Base-by-base conservation (phyloP, 2,888 invertebrate species). In the Stenichneumon culpator region DNA sequence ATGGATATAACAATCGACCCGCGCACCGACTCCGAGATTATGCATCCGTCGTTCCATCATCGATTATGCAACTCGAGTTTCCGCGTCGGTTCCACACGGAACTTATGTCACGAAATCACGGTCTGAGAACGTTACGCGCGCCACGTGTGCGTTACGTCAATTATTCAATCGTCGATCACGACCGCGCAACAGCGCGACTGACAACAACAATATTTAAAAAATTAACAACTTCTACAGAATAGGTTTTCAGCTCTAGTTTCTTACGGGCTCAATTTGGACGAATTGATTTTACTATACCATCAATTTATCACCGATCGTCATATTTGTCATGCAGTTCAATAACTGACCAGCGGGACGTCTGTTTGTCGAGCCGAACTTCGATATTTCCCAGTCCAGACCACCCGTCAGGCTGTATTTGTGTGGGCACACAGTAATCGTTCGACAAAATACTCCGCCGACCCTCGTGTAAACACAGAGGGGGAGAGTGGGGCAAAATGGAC, bases 11-110 rank as follows among this genome's bases (percentile, higher is more conserved):
- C 28, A 25, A 9, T 5, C 22, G 74, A 47, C 25, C 47, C 32
- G n/a, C 28, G 63, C 72, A 67, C 32, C 36, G 36, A 47, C 65
- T 22, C 16, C 25, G 36, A 54, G 50, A 77, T 75, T 77, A 77
- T 77, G 77, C 77, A 67, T 77, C 67, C 67, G 77, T 73, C 73
- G 79, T 73, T 54, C 72, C 79, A 73, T 80, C 79, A 73, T 73
- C 65, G 72, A 80, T 80, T 80, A 80, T 80, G 79, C 79, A 80
- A 80, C 79, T 57, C 25, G 65, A 39, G 67, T 80, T 80, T 80
- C 73, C 79, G 79, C 65, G 67, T 73, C 79, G 44, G 47, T 80
- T 73, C 72, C 65, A 65, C 77, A 25, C 65, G 72, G 72, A 72
- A 80, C 72, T 73, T 67, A 73, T 73, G 73, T 80, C 72, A 79